Conservation (phyloP, 2,113 vertebrate species). For the Ondatra zibethicus region DNA sequence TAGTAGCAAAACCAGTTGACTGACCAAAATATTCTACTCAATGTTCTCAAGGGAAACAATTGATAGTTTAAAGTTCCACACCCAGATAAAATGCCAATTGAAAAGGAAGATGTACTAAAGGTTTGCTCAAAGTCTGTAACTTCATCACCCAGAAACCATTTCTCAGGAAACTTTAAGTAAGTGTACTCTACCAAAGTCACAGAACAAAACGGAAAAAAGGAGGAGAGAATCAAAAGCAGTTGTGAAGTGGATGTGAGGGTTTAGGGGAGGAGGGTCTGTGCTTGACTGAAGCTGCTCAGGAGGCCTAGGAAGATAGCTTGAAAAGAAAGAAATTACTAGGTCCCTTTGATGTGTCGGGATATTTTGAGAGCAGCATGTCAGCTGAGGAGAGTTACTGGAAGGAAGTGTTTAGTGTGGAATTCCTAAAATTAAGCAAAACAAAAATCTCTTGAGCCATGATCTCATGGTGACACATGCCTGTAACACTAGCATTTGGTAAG, state of each 20-base stretch:
- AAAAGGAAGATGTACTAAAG: neutral
- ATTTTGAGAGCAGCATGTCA: neutral
- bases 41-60: conserved; percentile 31
- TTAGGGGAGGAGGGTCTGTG: neutral
- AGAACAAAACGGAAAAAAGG: neutral
- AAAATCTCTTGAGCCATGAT: neutral
- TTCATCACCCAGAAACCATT: neutral
- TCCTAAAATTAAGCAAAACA: conserved; percentile 29
- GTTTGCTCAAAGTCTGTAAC: neutral
- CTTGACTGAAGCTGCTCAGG: neutral
- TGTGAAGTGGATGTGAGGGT: neutral
- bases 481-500: neutral
- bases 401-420: neutral
- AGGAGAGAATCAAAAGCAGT: neutral
- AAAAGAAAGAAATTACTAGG: neutral
- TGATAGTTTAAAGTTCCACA: conserved; percentile 47
- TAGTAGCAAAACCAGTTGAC: neutral
- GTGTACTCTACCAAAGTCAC: neutral
- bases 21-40: neutral
- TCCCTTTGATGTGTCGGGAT: neutral
- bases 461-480: too few relatives aligned
- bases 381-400: neutral
- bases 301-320: neutral
- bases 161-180: neutral
- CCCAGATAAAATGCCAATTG: conserved; percentile 22